Conservation (phyloP, 2,113 vertebrate species). For the Lota lota region DNA sequence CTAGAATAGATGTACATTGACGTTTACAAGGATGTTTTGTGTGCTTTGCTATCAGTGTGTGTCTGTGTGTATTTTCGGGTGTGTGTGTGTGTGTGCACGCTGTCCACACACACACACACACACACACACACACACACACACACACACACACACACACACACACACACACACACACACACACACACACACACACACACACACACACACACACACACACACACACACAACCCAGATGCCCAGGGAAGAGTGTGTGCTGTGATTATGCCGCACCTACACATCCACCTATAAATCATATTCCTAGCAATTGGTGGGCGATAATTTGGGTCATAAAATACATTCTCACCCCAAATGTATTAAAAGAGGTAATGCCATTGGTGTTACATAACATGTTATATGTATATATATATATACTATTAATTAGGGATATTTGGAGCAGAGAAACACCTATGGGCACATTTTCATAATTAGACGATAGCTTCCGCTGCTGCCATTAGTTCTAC, state of each 20-base stretch:
- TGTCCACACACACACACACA: background rate
- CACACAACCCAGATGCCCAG: constrained; percentile 27
- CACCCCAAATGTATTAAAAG: background rate
- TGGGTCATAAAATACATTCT: constrained; percentile 38
- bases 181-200: constrained; percentile 7
- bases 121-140: background rate
- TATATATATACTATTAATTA: too few species aligned
- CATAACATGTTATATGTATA: too few species aligned
- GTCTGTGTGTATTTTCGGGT: constrained; percentile 5
- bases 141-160: background rate
- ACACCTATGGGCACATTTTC: too few species aligned
- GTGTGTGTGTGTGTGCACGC: background rate
- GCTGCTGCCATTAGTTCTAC: too few species aligned
- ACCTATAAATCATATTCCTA: constrained; percentile 52
- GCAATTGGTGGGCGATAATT: constrained; percentile 28
- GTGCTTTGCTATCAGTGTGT: constrained; percentile 4
- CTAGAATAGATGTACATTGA: constrained; percentile 67
- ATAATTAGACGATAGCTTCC: too few species aligned
- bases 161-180: too few species aligned
- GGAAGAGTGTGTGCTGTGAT: constrained; percentile 54
- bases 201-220: constrained; percentile 12
- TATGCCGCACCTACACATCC: constrained; percentile 44
- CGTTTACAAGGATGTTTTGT: constrained; percentile 4
- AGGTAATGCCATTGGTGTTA: background rate
- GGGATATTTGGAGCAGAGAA: too few species aligned